These are phyloP conservation scores for Gryon sp. DNA, from an alignment of 1,140 invertebrate genomes.

Conservation along the genomic window DNA sequence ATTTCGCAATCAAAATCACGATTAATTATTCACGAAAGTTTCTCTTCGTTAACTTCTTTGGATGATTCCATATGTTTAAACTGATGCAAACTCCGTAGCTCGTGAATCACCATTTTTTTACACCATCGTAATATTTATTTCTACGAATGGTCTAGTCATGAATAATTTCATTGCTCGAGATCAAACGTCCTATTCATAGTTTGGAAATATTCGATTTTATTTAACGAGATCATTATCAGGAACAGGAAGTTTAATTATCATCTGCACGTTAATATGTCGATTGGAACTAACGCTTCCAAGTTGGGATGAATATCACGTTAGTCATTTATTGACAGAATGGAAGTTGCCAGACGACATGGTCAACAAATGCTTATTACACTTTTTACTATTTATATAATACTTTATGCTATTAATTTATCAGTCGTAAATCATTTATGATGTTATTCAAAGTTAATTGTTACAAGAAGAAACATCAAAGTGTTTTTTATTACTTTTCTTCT, in stretches of 20 bases:
- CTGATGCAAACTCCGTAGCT: not conserved
- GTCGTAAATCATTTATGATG: too few relatives aligned
- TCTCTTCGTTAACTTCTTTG: not conserved
- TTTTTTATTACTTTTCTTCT: too few relatives aligned
- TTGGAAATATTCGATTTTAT: conserved; percentile 9
- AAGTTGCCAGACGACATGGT: conserved; percentile 5
- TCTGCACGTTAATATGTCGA: conserved; percentile 6
- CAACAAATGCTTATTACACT: conserved; percentile 16
- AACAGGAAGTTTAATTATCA: conserved; percentile 24
- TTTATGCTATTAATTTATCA: too few relatives aligned
- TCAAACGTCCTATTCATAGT: conserved; percentile 10
- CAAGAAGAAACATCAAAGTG: too few relatives aligned
- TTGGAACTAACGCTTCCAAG: not conserved
- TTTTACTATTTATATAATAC: too few relatives aligned
- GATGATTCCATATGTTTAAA: not conserved
- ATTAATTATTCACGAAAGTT: too few relatives aligned
- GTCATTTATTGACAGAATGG: conserved; percentile 33
- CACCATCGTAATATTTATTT: conserved; percentile 5
- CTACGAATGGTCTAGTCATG: not conserved
- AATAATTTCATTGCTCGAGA: conserved; percentile 15
- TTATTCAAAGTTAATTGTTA: too few relatives aligned
- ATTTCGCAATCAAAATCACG: too few relatives aligned
- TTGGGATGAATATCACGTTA: conserved; percentile 18
- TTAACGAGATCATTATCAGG: conserved; percentile 21
- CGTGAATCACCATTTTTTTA: not conserved